Conservation (phyloP, 2,113 vertebrate species). For the Macaca mulatta region DNA sequence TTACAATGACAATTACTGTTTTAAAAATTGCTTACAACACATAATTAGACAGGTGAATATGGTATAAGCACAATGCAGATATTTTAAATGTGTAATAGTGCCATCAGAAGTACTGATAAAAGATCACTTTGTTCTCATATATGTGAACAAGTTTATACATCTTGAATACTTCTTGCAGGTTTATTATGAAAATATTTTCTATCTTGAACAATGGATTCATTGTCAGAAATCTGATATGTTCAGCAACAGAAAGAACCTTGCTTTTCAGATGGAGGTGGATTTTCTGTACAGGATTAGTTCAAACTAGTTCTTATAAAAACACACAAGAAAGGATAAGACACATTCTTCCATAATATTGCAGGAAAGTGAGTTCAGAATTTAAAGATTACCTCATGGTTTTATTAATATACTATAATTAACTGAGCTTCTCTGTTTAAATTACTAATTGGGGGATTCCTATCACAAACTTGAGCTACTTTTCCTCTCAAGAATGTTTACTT, state of each 20-base stretch:
- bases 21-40: background rate
- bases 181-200: slow-evolving; percentile 77
- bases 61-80: background rate
- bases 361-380: slow-evolving; percentile 75
- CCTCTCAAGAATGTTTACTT: slow-evolving; percentile 71
- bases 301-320: slow-evolving; percentile 85
- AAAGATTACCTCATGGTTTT: slow-evolving; percentile 83
- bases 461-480: slow-evolving; percentile 70
- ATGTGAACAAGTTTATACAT: slow-evolving; percentile 60
- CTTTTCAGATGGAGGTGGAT: slow-evolving; percentile 76
- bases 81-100: background rate
- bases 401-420: slow-evolving; percentile 81
- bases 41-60: background rate
- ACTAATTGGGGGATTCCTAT: slow-evolving; percentile 80
- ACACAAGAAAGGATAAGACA: slow-evolving; percentile 77
- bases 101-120: slow-evolving; percentile 37
- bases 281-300: slow-evolving; percentile 82
- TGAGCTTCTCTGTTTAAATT: slow-evolving; percentile 77
- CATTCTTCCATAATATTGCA: slow-evolving; percentile 80
- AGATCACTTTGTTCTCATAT: slow-evolving; percentile 51
- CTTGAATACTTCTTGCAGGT: slow-evolving; percentile 63
- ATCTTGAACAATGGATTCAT: slow-evolving; percentile 68
- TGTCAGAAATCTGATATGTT: slow-evolving; percentile 78
- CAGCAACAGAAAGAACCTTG: slow-evolving; percentile 70
- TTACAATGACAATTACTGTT: background rate